Evolutionary conservation across 2,797 vertebrate genomes (phyloP).

Genomic region (Melanotaenia trifasciata): DNA sequence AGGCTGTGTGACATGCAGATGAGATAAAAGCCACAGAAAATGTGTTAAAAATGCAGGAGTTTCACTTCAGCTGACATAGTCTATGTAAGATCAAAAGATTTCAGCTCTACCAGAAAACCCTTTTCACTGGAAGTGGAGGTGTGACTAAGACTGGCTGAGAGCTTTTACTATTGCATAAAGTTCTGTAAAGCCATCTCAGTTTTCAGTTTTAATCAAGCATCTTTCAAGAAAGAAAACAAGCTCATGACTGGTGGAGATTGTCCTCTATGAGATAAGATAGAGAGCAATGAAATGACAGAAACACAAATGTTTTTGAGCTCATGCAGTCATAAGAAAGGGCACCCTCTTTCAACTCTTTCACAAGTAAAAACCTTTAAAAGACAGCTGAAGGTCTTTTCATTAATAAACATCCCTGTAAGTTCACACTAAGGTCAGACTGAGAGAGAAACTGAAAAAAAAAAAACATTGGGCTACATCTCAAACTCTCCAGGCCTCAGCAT

Average conservation of each 20-base stretch:
- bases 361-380: no score
- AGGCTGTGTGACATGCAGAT: neutral
- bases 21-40: neutral
- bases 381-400: no score
- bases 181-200: slow-evolving; percentile 1
- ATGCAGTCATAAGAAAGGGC: slow-evolving; percentile 14
- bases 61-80: neutral
- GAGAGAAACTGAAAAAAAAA: neutral
- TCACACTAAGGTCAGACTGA: neutral
- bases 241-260: slow-evolving; percentile 12
- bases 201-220: slow-evolving; percentile 20
- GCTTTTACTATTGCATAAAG: neutral
- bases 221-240: slow-evolving; percentile 6
- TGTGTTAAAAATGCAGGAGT: neutral
- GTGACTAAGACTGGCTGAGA: neutral
- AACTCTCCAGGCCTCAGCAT: neutral
- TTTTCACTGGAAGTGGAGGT: neutral
- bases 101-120: neutral
- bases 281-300: neutral
- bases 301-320: neutral
- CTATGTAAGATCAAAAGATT: neutral
- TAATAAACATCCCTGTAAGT: neutral
- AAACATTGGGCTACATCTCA: neutral
- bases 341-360: no score
- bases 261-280: slow-evolving; percentile 10